Conservation (phyloP, 2,888 invertebrate species). For the Rhagophthalmus giganteus region DNA sequence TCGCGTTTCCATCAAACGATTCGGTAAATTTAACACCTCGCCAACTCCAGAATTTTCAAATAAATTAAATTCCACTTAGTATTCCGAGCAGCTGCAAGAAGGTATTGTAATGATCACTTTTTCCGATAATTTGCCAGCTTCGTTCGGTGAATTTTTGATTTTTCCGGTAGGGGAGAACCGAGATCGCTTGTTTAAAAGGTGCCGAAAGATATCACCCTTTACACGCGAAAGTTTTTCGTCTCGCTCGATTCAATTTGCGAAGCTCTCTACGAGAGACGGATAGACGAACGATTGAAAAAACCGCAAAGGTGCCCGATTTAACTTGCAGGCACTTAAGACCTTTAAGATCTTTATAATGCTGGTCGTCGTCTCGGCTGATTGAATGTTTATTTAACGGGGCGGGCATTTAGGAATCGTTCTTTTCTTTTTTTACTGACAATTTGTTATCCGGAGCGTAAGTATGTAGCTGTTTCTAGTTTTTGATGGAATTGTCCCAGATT, state of each 20-base stretch:
- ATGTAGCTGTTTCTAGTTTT: neutral
- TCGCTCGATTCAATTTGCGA: neutral
- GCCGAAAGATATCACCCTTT: slow-evolving; percentile 21
- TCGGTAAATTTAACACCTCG: slow-evolving; percentile 23
- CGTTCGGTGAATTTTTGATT: slow-evolving; percentile 35
- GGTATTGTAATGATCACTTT: slow-evolving; percentile 35
- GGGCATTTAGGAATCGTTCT: slow-evolving; percentile 1
- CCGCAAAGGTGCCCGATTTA: slow-evolving; percentile 12
- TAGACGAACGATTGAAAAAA: slow-evolving; percentile 3
- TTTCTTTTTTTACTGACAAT: slow-evolving; percentile 1
- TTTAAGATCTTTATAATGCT: slow-evolving; percentile 15
- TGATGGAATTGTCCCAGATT: slow-evolving; percentile 18
- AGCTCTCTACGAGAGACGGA: neutral
- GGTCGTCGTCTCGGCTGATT: slow-evolving; percentile 12
- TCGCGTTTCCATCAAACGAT: slow-evolving; percentile 15
- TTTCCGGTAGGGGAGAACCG: slow-evolving; percentile 30
- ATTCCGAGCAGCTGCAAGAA: slow-evolving; percentile 24
- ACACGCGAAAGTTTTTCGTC: slow-evolving; percentile 1
- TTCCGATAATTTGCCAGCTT: slow-evolving; percentile 36
- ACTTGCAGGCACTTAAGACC: slow-evolving; percentile 17
- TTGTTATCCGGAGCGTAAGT: neutral
- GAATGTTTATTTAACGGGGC: slow-evolving; percentile 21
- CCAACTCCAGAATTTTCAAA: slow-evolving; percentile 17
- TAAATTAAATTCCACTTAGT: slow-evolving; percentile 31
- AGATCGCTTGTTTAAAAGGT: slow-evolving; percentile 26